Percentiles rank a stretch among this genome's conserved stretches.
Conservation (phyloP, 2,113 vertebrate species). For the Phyllostomus discolor region DNA sequence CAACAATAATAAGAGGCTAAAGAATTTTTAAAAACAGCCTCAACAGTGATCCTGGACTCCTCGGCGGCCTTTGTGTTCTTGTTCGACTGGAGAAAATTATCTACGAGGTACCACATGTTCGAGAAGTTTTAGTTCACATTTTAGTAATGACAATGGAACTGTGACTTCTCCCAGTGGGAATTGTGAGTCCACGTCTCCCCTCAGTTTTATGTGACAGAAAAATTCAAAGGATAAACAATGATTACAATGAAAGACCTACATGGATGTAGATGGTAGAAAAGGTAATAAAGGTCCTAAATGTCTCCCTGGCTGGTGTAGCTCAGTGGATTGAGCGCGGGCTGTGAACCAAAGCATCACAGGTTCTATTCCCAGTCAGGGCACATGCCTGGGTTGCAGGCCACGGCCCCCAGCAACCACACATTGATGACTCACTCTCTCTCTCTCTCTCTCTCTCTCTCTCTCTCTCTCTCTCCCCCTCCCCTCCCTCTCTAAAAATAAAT, state of each 20-base stretch:
- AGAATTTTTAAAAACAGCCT: not conserved
- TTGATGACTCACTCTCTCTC: too few species aligned
- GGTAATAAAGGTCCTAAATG: not conserved
- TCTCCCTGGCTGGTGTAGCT: too few species aligned
- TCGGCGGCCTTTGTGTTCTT: not conserved
- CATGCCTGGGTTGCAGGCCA: too few species aligned
- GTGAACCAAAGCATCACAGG: too few species aligned
- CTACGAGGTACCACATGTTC: not conserved
- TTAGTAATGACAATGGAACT: not conserved
- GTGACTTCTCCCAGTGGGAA: not conserved
- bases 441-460: too few species aligned
- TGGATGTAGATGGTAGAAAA: not conserved
- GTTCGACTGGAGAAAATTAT: slow-evolving; percentile 9
- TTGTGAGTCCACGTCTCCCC: not conserved
- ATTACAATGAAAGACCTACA: not conserved
- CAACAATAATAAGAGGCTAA: slow-evolving; percentile 10
- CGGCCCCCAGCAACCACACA: too few species aligned
- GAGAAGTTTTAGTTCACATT: not conserved
- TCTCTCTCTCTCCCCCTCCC: too few species aligned
- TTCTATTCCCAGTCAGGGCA: too few species aligned
- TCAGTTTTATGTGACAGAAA: not conserved
- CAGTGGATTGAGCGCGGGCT: too few species aligned
- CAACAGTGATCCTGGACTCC: not conserved
- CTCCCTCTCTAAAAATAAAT: too few species aligned
- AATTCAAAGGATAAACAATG: not conserved